Evolutionary conservation across 2,888 invertebrate genomes (phyloP), one percentile per base, ranked within the genome.

Genomic region (Chydorus sphaericus): DNA sequence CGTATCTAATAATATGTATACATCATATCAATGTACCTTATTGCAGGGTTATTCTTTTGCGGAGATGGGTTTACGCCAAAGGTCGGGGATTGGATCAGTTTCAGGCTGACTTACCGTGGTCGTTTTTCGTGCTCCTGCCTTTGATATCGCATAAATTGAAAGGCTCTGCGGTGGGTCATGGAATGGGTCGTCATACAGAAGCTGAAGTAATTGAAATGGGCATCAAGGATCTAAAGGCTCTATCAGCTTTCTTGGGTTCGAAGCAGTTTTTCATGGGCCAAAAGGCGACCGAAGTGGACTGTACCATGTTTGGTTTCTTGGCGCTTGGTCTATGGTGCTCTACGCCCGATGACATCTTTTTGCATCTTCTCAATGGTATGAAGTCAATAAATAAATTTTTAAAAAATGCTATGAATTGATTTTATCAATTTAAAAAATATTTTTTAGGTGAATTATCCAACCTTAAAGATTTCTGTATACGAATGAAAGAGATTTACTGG

Each of bases 221-320:
- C 58, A n/a, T 26, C 8, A 38, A 58, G 3, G 55, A 59, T 44
- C 51, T 63, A 4, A 49, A 54, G 20, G 58, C 60, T 14, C 23
- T 62, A 4, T 62, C 62, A 1, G 23, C 26, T n/a, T 39, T 60
- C n/a, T 51, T 63, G 1, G 62, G 62, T 31, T 59, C 57, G 36
- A 62, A 63, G 30, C 14, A 55, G 2, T 63, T 59, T 50, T 62
- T 63, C 30, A 53, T 62, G 52, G 63, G 63, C 3, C 55, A 58
- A 1, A 36, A 38, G 3, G 62, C 63, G 8, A 61, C 62, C 1
- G 56, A 57, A 51, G 62, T 66, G 4, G 71, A 72, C 60, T 69
- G 69, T 62, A 63, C 68, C 2, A 59, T 70, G 38, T 72, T 72
- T 65, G 70, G 68, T 4, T 64, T 66, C 61, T 55, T 71, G 50